Base-by-base conservation (phyloP, 1,140 invertebrate genomes). In the Meteorus sp. region DNA sequence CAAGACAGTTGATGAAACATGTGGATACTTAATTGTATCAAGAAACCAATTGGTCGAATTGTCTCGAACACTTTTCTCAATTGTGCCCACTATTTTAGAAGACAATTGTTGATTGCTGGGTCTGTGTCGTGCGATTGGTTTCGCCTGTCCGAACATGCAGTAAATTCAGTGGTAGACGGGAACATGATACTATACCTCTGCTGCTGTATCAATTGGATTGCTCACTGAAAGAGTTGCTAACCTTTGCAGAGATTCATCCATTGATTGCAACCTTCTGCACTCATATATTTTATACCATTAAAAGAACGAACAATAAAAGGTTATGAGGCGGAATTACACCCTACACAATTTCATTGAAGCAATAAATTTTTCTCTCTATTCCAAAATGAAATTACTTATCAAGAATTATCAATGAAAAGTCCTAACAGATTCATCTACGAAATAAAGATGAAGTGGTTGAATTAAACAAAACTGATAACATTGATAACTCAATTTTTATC, bases 91-190 rank as follows among this genome's bases (percentile, higher is more conserved):
- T 33, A 50, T 50, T 15, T 3, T 9, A 25, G 23, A 50, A 50
- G 47, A 33, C 47, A 50, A 50, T 50, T 15, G 27, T 50, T 19
- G 22, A 19, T n/a, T n/a, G n/a, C n/a, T n/a, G n/a, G n/a, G n/a
- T n/a, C n/a, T n/a, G n/a, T n/a, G n/a, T n/a, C n/a, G n/a, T 13
- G 15, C 47, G 27, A 50, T 50, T 50, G 47, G 47, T 50, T 50
- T 17, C 47, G 27, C 33, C 47, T 50, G 47, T 33, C 23, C 17
- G 25, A 50, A 50, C 25, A 17, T 50, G 20, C 23, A 11, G 27
- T 31, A 27, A 50, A 50, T 50, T 50, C 33, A 50, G 47, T 25
- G 47, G 11, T 25, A 22, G 4, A 11, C 13, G 23, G 22, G n/a
- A 48, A n/a, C n/a, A n/a, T n/a, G n/a, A n/a, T n/a, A n/a, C n/a